These are phyloP conservation scores for Sturmia bella DNA, from an alignment of 2,888 invertebrate species.

Conservation along the genomic window DNA sequence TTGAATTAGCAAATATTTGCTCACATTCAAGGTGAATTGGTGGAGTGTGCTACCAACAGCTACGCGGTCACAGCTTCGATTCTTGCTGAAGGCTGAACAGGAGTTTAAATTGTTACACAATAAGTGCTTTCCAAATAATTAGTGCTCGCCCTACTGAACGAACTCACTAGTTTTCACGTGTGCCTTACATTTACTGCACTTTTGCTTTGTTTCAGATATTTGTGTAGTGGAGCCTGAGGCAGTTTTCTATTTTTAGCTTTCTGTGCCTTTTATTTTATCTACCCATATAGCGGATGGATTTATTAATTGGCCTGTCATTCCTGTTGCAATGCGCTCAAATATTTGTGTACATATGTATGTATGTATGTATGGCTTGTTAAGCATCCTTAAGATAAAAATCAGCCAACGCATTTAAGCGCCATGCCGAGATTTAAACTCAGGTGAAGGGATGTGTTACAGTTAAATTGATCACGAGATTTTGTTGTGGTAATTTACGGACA, in stretches of 20 bases:
- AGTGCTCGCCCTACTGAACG: too few relatives aligned
- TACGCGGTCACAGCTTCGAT: too few relatives aligned
- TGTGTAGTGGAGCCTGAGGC: conserved; percentile 39
- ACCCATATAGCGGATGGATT: conserved; percentile 38
- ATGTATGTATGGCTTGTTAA: too few relatives aligned
- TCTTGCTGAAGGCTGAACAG: too few relatives aligned
- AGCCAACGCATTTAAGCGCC: conserved; percentile 1
- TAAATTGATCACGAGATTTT: background rate
- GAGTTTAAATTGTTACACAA: too few relatives aligned
- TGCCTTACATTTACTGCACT: background rate
- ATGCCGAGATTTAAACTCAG: background rate
- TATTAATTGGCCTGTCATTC: conserved; percentile 54
- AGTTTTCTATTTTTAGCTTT: conserved; percentile 40
- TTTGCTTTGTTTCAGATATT: conserved; percentile 17
- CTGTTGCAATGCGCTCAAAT: conserved; percentile 41
- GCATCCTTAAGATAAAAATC: conserved; percentile 5
- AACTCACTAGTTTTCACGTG: background rate
- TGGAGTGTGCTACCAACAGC: too few relatives aligned
- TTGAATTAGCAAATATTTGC: too few relatives aligned
- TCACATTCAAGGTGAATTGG: too few relatives aligned
- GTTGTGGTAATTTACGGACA: background rate
- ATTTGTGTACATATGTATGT: too few relatives aligned
- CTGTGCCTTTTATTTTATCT: conserved; percentile 5
- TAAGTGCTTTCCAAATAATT: too few relatives aligned
- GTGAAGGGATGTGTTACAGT: background rate